Evolutionary conservation across 2,888 invertebrate species (phyloP), one percentile per base, ranked within the genome.

Genomic region (Hypomecis atomaria): DNA sequence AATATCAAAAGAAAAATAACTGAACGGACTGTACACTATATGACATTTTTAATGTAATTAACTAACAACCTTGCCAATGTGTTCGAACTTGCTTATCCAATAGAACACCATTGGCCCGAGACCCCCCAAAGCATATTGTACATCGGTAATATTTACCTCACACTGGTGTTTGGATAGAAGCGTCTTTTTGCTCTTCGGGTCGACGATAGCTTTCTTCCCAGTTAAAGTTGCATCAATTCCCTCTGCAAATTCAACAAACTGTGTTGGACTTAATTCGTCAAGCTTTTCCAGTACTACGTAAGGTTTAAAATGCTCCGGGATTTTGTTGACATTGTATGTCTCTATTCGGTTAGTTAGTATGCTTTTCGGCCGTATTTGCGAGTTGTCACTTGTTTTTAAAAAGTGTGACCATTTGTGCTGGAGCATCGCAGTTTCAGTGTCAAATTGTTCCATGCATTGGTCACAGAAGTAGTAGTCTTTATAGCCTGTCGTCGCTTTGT

Each of bases 391-490:
- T 0, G 78, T 82, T 43, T 82, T 86, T 0, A 89, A 66, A 66
- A 85, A 89, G 69, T 91, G 91, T 0, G 84, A 79, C 90, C 89
- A 90, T 64, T 91, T 90, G 62, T 92, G 92, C 11, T 88, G 84
- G 0, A 90, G 54, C 88, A 90, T 89, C 5, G 83, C 79, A 0
- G 80, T 82, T 70, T 92, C 90, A 0, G 83, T 84, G 9, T 78
- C 78, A 78, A 89, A 91, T 52, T 86, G 86, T 38, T 79, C 80
- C 45, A 81, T 72, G 56, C 90, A 91, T 48, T 89, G 86, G 52
- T 91, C 87, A 45, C 91, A 92, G 64, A 87, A 87, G 55, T 87
- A 88, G 52, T 83, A 87, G 45, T 90, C 87, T 70, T 84, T 85
- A 13, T 87, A 86, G 0, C 86, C 88, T 0, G 86, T 89, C 76